These are phyloP conservation scores for Malacoraja senta DNA, from an alignment of 2,797 vertebrate genomes.

Conservation along the genomic window DNA sequence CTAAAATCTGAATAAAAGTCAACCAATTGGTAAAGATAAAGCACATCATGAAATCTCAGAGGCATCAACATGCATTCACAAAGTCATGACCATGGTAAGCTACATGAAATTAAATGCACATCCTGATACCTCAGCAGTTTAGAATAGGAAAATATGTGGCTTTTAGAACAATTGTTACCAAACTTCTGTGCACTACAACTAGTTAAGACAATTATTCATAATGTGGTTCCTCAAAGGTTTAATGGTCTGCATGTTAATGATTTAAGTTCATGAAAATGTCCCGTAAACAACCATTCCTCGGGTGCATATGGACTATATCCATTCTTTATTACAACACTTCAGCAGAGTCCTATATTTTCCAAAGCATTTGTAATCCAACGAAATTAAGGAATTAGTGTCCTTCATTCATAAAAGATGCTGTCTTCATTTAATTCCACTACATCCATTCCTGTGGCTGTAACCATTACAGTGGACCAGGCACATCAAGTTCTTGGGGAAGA, in stretches of 20 bases:
- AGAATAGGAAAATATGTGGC: background rate
- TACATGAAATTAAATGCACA: background rate
- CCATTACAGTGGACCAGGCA: background rate
- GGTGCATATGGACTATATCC: background rate
- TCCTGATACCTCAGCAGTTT: background rate
- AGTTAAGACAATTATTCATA: background rate
- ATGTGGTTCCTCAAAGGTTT: background rate
- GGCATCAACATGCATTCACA: background rate
- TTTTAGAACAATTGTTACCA: background rate
- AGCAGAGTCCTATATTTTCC: background rate
- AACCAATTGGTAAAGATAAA: background rate
- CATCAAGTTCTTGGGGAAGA: background rate
- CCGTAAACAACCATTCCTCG: background rate
- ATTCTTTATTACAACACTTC: background rate
- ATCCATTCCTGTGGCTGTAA: background rate
- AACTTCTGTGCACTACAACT: background rate
- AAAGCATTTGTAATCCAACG: background rate
- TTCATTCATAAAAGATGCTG: background rate
- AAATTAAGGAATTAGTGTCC: background rate
- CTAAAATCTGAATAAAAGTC: background rate
- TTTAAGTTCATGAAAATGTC: background rate
- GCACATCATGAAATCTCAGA: background rate
- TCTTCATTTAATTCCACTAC: background rate
- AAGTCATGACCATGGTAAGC: background rate
- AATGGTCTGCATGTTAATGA: background rate